Percentiles rank a stretch among this genome's conserved stretches.
Evolutionary conservation across 2,888 invertebrate genomes (phyloP).

Genomic region (Xanthia icteritia): DNA sequence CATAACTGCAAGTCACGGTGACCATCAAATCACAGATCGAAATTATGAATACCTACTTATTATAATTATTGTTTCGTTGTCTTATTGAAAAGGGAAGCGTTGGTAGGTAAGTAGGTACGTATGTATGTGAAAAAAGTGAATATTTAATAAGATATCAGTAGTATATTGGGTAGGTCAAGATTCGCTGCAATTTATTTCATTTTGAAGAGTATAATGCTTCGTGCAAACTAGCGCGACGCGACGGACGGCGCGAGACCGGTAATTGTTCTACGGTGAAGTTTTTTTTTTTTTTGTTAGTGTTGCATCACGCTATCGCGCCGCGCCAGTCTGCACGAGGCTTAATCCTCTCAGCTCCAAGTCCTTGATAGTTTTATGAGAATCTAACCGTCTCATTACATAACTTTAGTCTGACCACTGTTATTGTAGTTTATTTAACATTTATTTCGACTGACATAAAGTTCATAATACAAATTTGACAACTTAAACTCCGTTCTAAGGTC

Average conservation of each 20-base stretch:
- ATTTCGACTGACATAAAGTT: background rate
- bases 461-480: background rate
- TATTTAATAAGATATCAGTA: background rate
- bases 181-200: background rate
- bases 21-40: constrained; percentile 63
- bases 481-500: background rate
- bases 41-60: constrained; percentile 51
- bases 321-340: no score
- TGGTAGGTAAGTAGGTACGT: background rate
- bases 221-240: no score
- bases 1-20: constrained; percentile 73
- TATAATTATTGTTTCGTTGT: constrained; percentile 27
- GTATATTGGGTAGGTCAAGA: constrained; percentile 38
- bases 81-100: constrained; percentile 1
- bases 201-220: background rate
- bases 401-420: background rate
- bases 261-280: no score
- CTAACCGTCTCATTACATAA: background rate
- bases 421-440: background rate
- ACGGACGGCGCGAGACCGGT: no score
- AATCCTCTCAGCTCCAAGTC: background rate
- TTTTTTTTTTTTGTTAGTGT: no score
- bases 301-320: no score
- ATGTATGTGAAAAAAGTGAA: background rate
- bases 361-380: background rate